Evolutionary conservation across 2,797 vertebrate genomes (phyloP).

Genomic region (Petrocephalus sullivani): DNA sequence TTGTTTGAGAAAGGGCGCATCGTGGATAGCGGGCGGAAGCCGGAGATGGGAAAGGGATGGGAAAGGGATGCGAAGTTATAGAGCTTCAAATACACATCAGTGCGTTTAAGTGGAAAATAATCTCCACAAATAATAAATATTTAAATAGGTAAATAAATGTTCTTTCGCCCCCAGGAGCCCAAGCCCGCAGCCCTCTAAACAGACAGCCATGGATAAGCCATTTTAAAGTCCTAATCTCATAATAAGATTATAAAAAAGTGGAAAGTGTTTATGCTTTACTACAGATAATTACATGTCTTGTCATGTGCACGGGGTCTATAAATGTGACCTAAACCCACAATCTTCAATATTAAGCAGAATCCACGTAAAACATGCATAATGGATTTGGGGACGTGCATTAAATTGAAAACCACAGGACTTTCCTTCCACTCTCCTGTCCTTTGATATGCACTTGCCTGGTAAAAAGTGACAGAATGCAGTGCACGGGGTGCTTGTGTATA

Average conservation of each 20-base stretch:
- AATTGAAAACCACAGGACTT: constrained; percentile 35
- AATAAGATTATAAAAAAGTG: constrained; percentile 67
- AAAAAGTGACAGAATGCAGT: background rate
- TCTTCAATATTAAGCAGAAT: constrained; percentile 38
- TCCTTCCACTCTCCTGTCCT: constrained; percentile 24
- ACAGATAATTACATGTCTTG: constrained; percentile 60
- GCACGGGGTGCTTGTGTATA: background rate
- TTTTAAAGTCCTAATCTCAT: constrained; percentile 59
- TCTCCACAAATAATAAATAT: constrained; percentile 27
- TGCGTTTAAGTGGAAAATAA: constrained; percentile 19
- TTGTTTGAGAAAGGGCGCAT: background rate
- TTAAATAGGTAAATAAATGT: constrained; percentile 41
- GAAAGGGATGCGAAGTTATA: constrained; percentile 23
- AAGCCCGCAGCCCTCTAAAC: constrained; percentile 39
- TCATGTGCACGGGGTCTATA: constrained; percentile 46
- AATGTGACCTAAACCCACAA: constrained; percentile 48
- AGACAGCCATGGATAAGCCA: constrained; percentile 54
- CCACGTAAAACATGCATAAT: constrained; percentile 42
- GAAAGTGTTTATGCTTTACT: constrained; percentile 60
- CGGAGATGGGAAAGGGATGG: background rate
- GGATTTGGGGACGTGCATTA: constrained; percentile 42
- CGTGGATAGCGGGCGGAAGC: background rate
- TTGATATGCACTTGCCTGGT: background rate
- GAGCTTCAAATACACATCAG: background rate
- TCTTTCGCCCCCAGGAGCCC: constrained; percentile 28